These are phyloP conservation scores for Blastobasis adustella DNA, from an alignment of 2,888 invertebrate genomes.

Conservation along the genomic window DNA sequence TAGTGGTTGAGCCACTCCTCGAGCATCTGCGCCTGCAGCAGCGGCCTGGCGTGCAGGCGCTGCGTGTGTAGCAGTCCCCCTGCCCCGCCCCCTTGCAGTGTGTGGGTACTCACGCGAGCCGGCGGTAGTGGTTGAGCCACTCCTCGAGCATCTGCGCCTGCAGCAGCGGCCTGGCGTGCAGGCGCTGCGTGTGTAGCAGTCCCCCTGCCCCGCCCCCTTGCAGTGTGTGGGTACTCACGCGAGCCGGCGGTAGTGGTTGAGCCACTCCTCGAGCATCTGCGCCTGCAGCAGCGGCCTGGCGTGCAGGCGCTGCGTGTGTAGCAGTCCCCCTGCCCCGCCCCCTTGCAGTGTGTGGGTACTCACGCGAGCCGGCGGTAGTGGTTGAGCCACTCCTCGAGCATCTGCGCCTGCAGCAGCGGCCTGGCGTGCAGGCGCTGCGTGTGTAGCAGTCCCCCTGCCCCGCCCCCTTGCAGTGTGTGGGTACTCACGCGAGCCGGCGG, in stretches of 20 bases:
- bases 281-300: constrained; percentile 81
- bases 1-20: constrained; percentile 96
- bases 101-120: constrained; percentile 75
- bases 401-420: constrained; percentile 81
- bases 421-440: constrained; percentile 48
- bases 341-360: too few species aligned
- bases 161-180: constrained; percentile 83
- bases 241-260: constrained; percentile 93
- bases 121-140: constrained; percentile 91
- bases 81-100: too few species aligned
- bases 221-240: constrained; percentile 56
- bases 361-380: constrained; percentile 83
- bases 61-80: too few species aligned
- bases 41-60: constrained; percentile 52
- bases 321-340: too few species aligned
- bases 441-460: not conserved
- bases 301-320: not conserved
- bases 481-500: constrained; percentile 80
- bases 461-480: not conserved
- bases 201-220: too few species aligned
- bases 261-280: constrained; percentile 92
- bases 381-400: constrained; percentile 88
- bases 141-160: constrained; percentile 83
- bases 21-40: constrained; percentile 86
- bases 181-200: too few species aligned